Conservation (phyloP, 2,797 vertebrate species). For the Sarcoramphus papa region DNA sequence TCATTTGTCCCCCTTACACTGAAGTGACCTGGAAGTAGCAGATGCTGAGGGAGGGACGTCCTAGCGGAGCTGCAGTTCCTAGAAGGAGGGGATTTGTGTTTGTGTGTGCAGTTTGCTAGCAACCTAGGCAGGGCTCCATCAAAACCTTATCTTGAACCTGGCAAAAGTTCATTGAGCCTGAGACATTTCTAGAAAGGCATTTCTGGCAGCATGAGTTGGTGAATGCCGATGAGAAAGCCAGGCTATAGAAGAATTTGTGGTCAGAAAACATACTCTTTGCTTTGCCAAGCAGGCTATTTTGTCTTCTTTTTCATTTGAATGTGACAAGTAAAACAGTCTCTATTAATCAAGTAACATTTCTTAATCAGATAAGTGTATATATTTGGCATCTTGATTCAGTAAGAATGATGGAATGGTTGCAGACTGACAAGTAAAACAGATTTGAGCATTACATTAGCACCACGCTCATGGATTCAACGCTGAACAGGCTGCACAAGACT, state of each 20-base stretch:
- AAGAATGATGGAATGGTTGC: neutral
- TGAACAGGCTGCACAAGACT: neutral
- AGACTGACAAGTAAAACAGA: neutral
- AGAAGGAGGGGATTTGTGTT: neutral
- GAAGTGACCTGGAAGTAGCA: neutral
- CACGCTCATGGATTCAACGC: neutral
- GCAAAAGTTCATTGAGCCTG: neutral
- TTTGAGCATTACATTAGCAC: neutral
- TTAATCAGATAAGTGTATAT: neutral
- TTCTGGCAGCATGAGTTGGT: neutral
- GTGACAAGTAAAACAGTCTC: neutral
- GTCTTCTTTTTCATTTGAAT: neutral
- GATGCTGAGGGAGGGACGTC: neutral
- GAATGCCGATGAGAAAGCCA: neutral
- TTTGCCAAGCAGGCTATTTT: neutral
- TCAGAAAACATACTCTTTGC: neutral
- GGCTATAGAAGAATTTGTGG: neutral
- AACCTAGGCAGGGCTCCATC: neutral
- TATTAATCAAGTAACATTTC: neutral
- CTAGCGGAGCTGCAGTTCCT: neutral
- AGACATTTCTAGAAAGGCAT: neutral
- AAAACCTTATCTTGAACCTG: neutral
- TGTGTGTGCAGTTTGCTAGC: fast-evolving
- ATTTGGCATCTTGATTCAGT: neutral
- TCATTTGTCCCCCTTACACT: neutral